Conservation (phyloP, 2,113 vertebrate species). For the Tragelaphus imberbis region DNA sequence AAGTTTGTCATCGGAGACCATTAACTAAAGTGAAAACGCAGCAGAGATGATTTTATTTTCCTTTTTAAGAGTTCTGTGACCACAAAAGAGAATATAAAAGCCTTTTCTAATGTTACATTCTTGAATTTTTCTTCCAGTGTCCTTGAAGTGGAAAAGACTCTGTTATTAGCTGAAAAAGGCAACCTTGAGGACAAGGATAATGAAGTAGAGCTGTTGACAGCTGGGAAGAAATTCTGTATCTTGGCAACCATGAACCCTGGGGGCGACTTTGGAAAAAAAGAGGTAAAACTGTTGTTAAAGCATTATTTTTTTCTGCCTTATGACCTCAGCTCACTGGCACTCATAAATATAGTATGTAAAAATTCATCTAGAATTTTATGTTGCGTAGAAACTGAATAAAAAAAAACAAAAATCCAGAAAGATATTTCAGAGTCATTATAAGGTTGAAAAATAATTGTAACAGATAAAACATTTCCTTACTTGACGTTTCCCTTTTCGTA, state of each 20-base stretch:
- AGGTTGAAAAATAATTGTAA: background rate
- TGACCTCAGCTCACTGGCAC: background rate
- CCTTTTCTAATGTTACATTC: background rate
- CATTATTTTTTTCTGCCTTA: background rate
- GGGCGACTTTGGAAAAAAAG: conserved; percentile 98
- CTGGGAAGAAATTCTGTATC: conserved; percentile 87
- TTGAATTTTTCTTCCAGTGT: conserved; percentile 73
- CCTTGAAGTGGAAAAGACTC: conserved; percentile 90
- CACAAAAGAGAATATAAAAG: background rate
- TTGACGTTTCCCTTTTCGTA: background rate
- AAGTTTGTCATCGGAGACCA: background rate
- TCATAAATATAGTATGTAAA: background rate
- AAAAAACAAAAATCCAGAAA: background rate
- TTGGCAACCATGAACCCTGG: conserved; percentile 99
- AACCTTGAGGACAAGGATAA: conserved; percentile 85
- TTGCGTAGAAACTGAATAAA: background rate
- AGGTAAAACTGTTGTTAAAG: conserved; percentile 82
- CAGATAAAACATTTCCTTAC: background rate
- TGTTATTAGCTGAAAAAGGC: conserved; percentile 96
- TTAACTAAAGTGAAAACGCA: background rate
- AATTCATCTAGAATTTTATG: background rate
- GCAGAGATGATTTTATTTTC: background rate
- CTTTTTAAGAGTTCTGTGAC: background rate
- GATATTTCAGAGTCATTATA: background rate
- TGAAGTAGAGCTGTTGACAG: conserved; percentile 90